phyloP scores from a whole-genome alignment of 2,113 vertebrate species.

The Zapus hudsonius region DNA sequence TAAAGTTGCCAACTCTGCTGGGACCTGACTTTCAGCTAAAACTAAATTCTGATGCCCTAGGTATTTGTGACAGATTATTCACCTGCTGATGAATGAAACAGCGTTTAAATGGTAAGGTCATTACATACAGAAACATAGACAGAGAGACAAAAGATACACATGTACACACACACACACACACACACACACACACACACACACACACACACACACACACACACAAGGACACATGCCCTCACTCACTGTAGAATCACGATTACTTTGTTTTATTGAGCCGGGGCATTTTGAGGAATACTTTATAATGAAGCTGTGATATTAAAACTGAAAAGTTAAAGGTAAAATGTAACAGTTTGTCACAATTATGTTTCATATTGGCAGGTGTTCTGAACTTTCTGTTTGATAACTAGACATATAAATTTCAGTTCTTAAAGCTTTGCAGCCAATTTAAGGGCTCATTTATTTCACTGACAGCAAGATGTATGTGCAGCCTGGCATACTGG shows the following conservation, averaged over 20 bases:
- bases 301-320: conserved; percentile 82
- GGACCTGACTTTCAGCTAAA: neutral
- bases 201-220: neutral
- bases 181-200: neutral
- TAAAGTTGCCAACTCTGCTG: neutral
- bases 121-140: neutral
- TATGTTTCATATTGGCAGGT: conserved; percentile 90
- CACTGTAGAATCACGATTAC: neutral
- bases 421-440: conserved; percentile 90
- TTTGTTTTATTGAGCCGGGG: conserved; percentile 42
- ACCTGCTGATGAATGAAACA: neutral
- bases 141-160: neutral
- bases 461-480: conserved; percentile 91
- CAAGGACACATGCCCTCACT: neutral
- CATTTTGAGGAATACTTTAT: conserved; percentile 51
- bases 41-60: conserved; percentile 32
- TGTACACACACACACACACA: neutral
- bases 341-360: conserved; percentile 91
- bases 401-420: conserved; percentile 93
- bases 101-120: neutral
- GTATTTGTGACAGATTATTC: neutral
- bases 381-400: conserved; percentile 92
- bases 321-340: conserved; percentile 88
- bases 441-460: conserved; percentile 93
- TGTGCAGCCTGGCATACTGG: conserved; percentile 85